Conservation (phyloP, 2,797 vertebrate genomes). For the Oreortyx pictus region DNA sequence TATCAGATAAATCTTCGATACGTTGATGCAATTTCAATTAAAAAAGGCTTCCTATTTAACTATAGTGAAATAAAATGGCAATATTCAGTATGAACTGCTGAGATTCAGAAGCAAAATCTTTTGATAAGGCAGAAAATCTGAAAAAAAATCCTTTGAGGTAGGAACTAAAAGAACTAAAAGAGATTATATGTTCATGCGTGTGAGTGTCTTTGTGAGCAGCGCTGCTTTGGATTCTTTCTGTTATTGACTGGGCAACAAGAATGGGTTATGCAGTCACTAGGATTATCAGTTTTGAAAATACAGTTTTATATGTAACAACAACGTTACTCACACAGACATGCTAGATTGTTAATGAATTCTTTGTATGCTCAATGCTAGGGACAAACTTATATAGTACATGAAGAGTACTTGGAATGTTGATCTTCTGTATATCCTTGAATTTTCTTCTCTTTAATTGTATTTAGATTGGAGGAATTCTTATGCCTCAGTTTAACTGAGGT, state of each 20-base stretch:
- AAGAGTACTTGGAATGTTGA: neutral
- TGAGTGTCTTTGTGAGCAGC: neutral
- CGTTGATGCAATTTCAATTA: neutral
- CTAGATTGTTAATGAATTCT: neutral
- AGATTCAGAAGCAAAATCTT: neutral
- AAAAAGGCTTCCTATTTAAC: neutral
- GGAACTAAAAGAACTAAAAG: neutral
- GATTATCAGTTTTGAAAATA: neutral
- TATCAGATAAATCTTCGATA: neutral
- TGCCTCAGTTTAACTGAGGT: neutral
- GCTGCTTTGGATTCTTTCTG: neutral
- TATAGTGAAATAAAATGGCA: neutral
- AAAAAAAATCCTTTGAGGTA: neutral
- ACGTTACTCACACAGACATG: neutral
- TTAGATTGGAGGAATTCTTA: neutral
- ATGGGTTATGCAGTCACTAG: neutral
- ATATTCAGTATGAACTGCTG: neutral
- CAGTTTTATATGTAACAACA: neutral
- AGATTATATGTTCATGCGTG: neutral
- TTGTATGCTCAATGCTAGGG: fast-evolving
- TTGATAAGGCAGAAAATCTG: neutral
- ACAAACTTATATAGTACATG: fast-evolving
- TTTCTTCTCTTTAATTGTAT: neutral
- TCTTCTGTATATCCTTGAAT: fast-evolving
- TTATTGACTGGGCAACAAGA: neutral